These are phyloP conservation scores for Anthrax anthrax DNA, from an alignment of 2,888 invertebrate genomes.

Conservation along the genomic window DNA sequence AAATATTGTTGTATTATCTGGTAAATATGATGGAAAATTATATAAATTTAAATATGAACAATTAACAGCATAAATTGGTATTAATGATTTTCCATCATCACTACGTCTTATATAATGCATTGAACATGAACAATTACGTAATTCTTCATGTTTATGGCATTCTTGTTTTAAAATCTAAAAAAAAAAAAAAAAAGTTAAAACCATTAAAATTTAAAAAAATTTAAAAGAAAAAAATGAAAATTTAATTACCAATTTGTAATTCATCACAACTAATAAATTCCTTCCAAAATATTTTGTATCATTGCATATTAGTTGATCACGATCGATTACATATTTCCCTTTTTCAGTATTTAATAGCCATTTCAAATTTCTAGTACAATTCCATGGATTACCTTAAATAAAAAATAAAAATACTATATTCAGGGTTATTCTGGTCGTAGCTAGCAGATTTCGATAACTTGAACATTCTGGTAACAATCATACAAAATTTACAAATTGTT, in stretches of 20 bases:
- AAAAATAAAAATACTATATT: background rate
- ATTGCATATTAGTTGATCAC: conserved; percentile 24
- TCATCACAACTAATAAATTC: conserved; percentile 27
- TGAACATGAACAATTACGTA: conserved; percentile 28
- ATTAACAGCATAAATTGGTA: conserved; percentile 31
- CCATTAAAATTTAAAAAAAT: background rate
- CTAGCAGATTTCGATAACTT: too few relatives aligned
- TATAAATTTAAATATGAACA: conserved; percentile 27
- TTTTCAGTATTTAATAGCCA: conserved; percentile 28
- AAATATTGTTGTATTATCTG: conserved; percentile 29
- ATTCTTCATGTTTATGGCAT: conserved; percentile 26
- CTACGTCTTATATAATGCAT: conserved; percentile 27
- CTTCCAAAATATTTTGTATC: conserved; percentile 26
- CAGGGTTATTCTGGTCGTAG: too few relatives aligned
- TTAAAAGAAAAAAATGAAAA: background rate
- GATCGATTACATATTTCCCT: conserved; percentile 23
- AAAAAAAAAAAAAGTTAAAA: background rate
- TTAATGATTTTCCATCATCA: conserved; percentile 21
- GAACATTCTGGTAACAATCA: too few relatives aligned
- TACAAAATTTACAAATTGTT: too few relatives aligned
- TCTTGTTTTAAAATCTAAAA: conserved; percentile 21
- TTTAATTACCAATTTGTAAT: conserved; percentile 25
- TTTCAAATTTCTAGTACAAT: conserved; percentile 30
- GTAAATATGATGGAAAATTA: conserved; percentile 26
- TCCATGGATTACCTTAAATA: conserved; percentile 28